Percentiles rank a stretch among this genome's conserved stretches.
Conservation (phyloP, 92 coral and sea anemone species). For the Epizoanthus ramosus region DNA sequence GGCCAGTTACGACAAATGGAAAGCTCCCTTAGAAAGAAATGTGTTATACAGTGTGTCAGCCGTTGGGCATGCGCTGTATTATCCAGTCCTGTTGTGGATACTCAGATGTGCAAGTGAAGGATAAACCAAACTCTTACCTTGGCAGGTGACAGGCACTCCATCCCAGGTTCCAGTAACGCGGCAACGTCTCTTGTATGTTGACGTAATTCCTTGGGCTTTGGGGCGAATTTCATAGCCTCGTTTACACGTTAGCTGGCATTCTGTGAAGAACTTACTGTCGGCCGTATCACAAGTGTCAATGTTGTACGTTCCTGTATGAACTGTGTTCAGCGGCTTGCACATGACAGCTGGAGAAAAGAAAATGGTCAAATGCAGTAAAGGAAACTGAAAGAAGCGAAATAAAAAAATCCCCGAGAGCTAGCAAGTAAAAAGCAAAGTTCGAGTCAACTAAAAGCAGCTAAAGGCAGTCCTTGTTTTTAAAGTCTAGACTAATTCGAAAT, state of each 20-base stretch:
- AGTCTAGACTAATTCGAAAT: too few species aligned
- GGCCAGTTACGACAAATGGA: too few species aligned
- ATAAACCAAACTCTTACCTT: background rate
- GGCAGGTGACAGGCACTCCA: slow-evolving; percentile 30
- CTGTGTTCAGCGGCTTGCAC: slow-evolving; percentile 24
- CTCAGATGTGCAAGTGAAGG: background rate
- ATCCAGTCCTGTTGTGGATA: too few species aligned
- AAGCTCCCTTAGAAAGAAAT: too few species aligned
- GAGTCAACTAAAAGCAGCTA: too few species aligned
- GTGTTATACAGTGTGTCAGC: too few species aligned
- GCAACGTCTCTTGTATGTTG: slow-evolving; percentile 24
- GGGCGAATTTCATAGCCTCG: slow-evolving; percentile 42
- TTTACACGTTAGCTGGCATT: slow-evolving; percentile 30
- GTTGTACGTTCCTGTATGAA: slow-evolving; percentile 26
- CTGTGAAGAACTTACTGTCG: slow-evolving; percentile 31
- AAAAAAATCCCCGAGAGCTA: background rate
- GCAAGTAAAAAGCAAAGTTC: too few species aligned
- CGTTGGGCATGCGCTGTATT: too few species aligned
- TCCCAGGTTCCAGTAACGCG: slow-evolving; percentile 30
- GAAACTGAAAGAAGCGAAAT: background rate
- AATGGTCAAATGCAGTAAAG: background rate
- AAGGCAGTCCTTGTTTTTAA: too few species aligned
- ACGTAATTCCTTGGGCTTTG: background rate
- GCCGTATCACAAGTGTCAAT: slow-evolving; percentile 34
- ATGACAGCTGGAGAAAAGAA: slow-evolving; percentile 12